Base-by-base conservation (phyloP, 2,797 vertebrate species). In the Callimico goeldii region DNA sequence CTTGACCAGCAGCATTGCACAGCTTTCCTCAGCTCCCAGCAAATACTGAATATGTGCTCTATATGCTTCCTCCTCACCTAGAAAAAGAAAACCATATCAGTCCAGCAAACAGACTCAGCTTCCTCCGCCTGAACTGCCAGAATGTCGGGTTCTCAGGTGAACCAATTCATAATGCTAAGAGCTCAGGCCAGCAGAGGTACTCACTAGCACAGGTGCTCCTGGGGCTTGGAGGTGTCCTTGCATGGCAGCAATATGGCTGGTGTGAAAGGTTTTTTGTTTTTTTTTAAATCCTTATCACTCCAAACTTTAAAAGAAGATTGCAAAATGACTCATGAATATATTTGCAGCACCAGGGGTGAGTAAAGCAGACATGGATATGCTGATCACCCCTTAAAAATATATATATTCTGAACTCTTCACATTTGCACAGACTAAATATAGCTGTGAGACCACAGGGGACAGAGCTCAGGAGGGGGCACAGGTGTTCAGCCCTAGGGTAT, bases 21-120 rank as follows among this genome's bases (percentile, higher is more conserved):
- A 10, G 17, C 81, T 87, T 39, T 36, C 39, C 81, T 43, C 46
- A 57, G 14, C 50, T 58, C 24, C 73, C 50, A 57, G 11, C 7
- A 94, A 36, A 87, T 67, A 73, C 28, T 41, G 30, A 28, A 39
- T 10, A 24, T 2, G 1, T 1, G 2, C 5, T 76, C 28, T n/a
- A n/a, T n/a, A 1, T 55, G 41, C 1, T 76, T 95, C 52, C 55
- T 88, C 4, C 77, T 97, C 58, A 85, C 95, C 97, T 92, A 30
- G 91, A 97, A 96, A 87, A 95, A 85, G 22, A n/a, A 91, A 96
- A 77, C n/a, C n/a, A 24, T 77, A 36, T 58, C 92, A 91, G 92
- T 67, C 92, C 81, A 58, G 9, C 80, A 90, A 92, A 95, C 57
- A 88, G 83, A 88, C 64, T 94, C 39, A 33, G 77, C 84, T 91